These are phyloP conservation scores for Polypedilum vanderplanki DNA, from an alignment of 1,140 invertebrate species.

Conservation along the genomic window DNA sequence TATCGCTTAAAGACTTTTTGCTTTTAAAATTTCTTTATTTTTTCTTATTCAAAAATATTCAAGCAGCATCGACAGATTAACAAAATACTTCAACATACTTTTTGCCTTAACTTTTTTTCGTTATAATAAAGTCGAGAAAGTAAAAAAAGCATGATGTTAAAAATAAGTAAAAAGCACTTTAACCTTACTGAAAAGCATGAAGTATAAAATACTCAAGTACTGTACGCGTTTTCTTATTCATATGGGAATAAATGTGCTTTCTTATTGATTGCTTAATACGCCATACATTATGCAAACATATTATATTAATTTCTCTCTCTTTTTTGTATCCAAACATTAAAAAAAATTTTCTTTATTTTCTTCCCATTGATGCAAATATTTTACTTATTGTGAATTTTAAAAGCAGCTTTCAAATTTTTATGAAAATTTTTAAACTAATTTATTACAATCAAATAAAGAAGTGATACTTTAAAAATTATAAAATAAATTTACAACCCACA, in stretches of 20 bases:
- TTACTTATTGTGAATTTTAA: too few relatives aligned
- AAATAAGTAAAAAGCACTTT: background rate
- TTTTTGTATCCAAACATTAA: too few relatives aligned
- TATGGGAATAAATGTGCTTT: background rate
- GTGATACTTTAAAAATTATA: background rate
- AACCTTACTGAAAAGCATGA: background rate
- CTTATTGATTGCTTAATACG: constrained; percentile 27
- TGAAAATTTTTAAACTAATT: too few relatives aligned
- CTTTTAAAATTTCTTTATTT: background rate
- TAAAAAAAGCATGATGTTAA: background rate
- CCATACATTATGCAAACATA: constrained; percentile 6
- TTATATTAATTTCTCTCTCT: background rate
- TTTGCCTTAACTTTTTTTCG: background rate
- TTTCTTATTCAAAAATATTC: background rate
- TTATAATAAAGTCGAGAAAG: constrained; percentile 10
- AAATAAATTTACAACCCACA: background rate
- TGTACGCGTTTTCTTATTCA: background rate
- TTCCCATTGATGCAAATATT: too few relatives aligned
- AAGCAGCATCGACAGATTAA: background rate
- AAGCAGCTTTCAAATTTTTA: too few relatives aligned
- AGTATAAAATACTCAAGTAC: background rate
- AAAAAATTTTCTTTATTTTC: too few relatives aligned
- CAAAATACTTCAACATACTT: background rate
- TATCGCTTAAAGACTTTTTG: constrained; percentile 14
- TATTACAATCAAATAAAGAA: too few relatives aligned